Percentiles rank a stretch among this genome's conserved stretches.
These are phyloP conservation scores for Bostrychus sinensis DNA, from an alignment of 2,113 vertebrate genomes.

Conservation along the genomic window DNA sequence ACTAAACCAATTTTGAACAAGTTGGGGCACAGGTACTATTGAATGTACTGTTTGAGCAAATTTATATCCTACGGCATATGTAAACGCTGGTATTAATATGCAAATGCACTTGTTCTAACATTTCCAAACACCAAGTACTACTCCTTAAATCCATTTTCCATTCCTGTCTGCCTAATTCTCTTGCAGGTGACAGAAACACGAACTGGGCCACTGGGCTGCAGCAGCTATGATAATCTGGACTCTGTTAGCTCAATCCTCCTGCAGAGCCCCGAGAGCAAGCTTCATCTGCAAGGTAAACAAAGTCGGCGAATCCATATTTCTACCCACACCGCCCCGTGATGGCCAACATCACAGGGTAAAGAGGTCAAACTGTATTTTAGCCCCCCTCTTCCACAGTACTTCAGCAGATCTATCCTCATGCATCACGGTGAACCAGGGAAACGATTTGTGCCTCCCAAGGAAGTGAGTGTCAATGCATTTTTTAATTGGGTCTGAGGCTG, in stretches of 20 bases:
- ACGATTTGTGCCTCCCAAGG: constrained; percentile 24
- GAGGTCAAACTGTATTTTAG: constrained; percentile 30
- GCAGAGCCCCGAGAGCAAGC: constrained; percentile 99
- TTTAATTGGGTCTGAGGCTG: constrained; percentile 52
- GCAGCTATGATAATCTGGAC: constrained; percentile 99
- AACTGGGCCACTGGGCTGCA: constrained; percentile 96
- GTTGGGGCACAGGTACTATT: too few species aligned
- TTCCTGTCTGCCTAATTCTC: constrained; percentile 44
- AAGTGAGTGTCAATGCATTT: constrained; percentile 45
- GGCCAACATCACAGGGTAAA: constrained; percentile 12
- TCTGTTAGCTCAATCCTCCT: constrained; percentile 98
- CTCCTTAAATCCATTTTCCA: constrained; percentile 31
- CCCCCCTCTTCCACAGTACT: constrained; percentile 24
- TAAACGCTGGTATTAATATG: constrained; percentile 8
- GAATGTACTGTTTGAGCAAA: neutral
- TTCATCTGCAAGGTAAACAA: constrained; percentile 95
- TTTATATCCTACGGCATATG: constrained; percentile 3
- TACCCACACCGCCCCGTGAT: constrained; percentile 13
- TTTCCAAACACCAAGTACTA: neutral
- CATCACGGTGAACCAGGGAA: neutral
- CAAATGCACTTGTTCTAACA: neutral
- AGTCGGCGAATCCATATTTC: constrained; percentile 20
- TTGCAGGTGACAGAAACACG: constrained; percentile 96
- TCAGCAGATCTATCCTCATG: constrained; percentile 13
- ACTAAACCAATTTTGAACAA: too few species aligned